Base-by-base conservation (phyloP, 2,888 invertebrate species). In the Dynastes maya region DNA sequence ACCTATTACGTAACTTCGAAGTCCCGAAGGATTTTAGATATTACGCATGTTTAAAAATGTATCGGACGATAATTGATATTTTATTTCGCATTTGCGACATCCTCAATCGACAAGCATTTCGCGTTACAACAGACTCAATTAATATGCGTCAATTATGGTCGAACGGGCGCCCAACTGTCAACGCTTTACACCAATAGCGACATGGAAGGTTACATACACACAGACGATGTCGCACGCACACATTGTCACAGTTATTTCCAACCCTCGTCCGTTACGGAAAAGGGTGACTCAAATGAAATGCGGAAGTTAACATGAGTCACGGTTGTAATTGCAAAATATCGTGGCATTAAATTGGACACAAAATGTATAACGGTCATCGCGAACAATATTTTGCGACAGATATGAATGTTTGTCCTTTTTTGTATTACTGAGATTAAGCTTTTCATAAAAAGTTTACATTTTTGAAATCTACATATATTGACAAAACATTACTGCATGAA, bases 71-170 rank as follows among this genome's bases (percentile, higher is more conserved):
- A 72, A 72, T 72, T 58, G 72, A 58, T 58, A 58, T 72, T 58
- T 72, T 55, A 72, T 72, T 40, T 58, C 37, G 40, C 37, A 58
- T 72, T 40, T 40, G 37, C 58, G 55, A 40, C 58, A 58, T 22
- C 40, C 55, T n/a, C 71, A 37, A 58, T 51, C 16, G 72, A 37
- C 51, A 29, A 67, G 64, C 67, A 67, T 55, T 65, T 65, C 51
- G 67, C 53, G 65, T 53, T 67, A 67, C 65, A 55, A 55, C 55
- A 49, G 32, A 40, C 58, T 37, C 67, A 55, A 76, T 76, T 76
- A 76, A 76, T 76, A 76, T 76, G 65, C 76, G 76, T 76, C 76
- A 76, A 76, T 76, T 65, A 68, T 68, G 76, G 67, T 58, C 58
- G 72, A 72, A 32, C 76, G 64, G 67, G 76, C 76, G 55, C 65